phyloP scores from a whole-genome alignment of 2,113 vertebrate species.

The Butastur rufipennis region DNA sequence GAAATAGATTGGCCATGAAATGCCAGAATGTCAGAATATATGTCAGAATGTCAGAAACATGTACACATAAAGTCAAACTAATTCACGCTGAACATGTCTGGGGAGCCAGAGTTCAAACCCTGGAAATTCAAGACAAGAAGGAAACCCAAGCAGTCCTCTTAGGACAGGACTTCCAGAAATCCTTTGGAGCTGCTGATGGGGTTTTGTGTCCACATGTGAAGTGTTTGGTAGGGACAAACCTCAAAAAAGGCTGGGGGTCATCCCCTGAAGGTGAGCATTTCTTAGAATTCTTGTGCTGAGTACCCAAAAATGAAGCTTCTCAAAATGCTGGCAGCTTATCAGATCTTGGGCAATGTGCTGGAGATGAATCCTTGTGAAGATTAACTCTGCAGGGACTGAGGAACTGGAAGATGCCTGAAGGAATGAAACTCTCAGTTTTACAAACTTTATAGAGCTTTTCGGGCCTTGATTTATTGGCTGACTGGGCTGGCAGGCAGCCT shows the following conservation, averaged over 20 bases:
- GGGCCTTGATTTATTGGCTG: not conserved
- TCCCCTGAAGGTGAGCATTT: not conserved
- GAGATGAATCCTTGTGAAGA: not conserved
- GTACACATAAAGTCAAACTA: not conserved
- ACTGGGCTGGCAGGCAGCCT: not conserved
- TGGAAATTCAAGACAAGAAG: not conserved
- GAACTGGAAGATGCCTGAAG: not conserved
- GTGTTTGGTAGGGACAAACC: not conserved
- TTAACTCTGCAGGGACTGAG: not conserved
- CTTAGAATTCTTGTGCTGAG: not conserved
- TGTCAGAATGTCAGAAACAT: not conserved
- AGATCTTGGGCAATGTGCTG: not conserved
- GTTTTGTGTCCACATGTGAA: not conserved
- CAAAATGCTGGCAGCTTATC: not conserved
- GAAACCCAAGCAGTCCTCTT: not conserved
- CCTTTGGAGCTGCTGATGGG: not conserved
- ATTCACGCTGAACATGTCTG: not conserved
- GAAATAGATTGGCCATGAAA: not conserved
- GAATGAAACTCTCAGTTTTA: not conserved
- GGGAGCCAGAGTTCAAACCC: not conserved
- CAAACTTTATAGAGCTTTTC: not conserved
- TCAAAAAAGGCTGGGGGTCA: not conserved
- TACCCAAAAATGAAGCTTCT: not conserved
- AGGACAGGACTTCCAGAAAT: not conserved
- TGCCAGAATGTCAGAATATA: not conserved